Evolutionary conservation across 1,140 invertebrate species (phyloP), one percentile per base, ranked within the genome.

Genomic region (Drosophila athabasca): DNA sequence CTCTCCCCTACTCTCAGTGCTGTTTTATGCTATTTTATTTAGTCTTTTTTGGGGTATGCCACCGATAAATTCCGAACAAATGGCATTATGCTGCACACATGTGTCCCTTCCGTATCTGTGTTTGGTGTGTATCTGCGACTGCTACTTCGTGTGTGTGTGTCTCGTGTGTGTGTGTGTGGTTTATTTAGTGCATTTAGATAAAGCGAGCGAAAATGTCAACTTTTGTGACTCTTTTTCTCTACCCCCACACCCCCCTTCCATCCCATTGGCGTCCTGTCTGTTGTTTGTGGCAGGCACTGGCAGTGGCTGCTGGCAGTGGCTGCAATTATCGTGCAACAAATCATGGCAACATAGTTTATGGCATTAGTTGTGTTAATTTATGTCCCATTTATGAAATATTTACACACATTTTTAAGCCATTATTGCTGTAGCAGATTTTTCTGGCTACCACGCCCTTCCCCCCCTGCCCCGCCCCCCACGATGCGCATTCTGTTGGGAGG

Each of bases 341-440:
- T 85, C 82, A 88, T 82, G 74, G 55, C 45, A 81, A 71, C 62
- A 74, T 83, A 62, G 58, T 76, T 61, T 80, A 69, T 71, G 81
- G 74, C 81, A 87, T 85, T 85, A 87, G 74, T 75, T 87, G 81
- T 82, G 82, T 85, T 85, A 85, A 85, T 85, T 85, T 85, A 85
- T 85, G 81, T 82, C 65, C 78, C 81, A 85, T 85, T 87, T 85
- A 75, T 85, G 75, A 85, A 85, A 85, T 85, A 85, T 85, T 87
- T 85, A 82, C 81, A 85, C 81, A 85, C 81, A 85, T 87, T 85
- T 78, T 78, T 87, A 76, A 82, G 64, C 74, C 72, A 83, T 83
- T 83, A 83, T 79, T 76, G 45, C 61, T 59, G 48, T 8, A 35
- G 49, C 49, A 49, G 76, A 55, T 62, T 76, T 60, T 73, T 65